Conservation (phyloP, 2,113 vertebrate genomes). For the Jacana jacana region DNA sequence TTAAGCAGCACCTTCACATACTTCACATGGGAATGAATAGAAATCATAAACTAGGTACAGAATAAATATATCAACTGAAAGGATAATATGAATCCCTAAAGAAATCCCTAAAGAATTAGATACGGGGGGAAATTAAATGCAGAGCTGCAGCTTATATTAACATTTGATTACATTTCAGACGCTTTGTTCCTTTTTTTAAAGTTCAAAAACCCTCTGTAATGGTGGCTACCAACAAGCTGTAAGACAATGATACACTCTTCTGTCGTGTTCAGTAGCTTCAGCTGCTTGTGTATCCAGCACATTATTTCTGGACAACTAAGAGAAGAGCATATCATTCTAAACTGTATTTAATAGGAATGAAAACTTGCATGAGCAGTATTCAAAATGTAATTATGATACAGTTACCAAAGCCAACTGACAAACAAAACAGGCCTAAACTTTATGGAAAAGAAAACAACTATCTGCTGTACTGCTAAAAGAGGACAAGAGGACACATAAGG, state of each 20-base stretch:
- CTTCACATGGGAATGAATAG: background rate
- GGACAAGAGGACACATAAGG: conserved; percentile 76
- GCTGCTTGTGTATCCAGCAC: conserved; percentile 17
- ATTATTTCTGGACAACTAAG: conserved; percentile 37
- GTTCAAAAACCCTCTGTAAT: background rate
- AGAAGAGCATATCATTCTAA: conserved; percentile 40
- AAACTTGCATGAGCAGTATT: conserved; percentile 58
- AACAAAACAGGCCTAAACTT: conserved; percentile 61
- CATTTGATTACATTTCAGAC: background rate
- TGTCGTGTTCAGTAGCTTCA: background rate
- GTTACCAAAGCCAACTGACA: conserved; percentile 4
- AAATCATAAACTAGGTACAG: background rate
- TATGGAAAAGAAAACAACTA: conserved; percentile 52
- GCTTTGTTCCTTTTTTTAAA: background rate
- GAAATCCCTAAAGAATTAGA: conserved; percentile 8
- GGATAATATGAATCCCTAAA: background rate
- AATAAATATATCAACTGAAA: conserved; percentile 17
- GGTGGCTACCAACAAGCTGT: background rate
- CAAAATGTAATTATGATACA: conserved; percentile 15
- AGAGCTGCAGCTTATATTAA: background rate
- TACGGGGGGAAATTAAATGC: background rate
- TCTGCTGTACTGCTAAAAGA: conserved; percentile 60
- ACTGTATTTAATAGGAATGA: conserved; percentile 53
- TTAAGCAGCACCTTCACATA: background rate
- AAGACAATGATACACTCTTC: background rate